Conservation (phyloP, 2,797 vertebrate genomes). For the Parambassis ranga region DNA sequence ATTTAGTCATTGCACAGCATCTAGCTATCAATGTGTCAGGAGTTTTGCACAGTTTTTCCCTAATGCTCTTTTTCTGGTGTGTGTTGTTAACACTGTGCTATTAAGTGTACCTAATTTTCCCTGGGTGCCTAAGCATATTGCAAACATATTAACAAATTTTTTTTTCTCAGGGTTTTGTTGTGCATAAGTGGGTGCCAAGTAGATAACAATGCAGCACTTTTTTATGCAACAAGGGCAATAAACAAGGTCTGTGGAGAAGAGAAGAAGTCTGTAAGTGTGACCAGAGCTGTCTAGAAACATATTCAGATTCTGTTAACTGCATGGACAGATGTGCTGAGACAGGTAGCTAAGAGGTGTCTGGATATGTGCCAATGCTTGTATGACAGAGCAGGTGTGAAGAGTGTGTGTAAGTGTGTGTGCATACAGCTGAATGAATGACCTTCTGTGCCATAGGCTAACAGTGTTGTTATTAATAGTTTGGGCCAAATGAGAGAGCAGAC, state of each 20-base stretch:
- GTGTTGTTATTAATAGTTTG: slow-evolving; percentile 58
- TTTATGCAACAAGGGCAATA: slow-evolving; percentile 12
- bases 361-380: neutral
- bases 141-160: slow-evolving; percentile 2
- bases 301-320: neutral
- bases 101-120: slow-evolving; percentile 11
- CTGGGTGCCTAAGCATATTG: slow-evolving; percentile 2
- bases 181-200: slow-evolving; percentile 11
- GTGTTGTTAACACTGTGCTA: neutral
- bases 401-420: slow-evolving; percentile 3
- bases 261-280: neutral
- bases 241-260: neutral
- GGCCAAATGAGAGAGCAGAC: slow-evolving; percentile 37
- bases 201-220: slow-evolving; percentile 6
- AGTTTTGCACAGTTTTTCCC: neutral
- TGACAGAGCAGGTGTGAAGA: slow-evolving; percentile 1
- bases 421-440: slow-evolving; percentile 36
- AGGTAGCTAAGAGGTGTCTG: neutral
- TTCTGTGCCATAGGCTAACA: slow-evolving; percentile 43
- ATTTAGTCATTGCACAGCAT: slow-evolving; percentile 2
- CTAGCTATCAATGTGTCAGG: neutral
- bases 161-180: neutral
- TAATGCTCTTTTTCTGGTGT: neutral
- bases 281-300: neutral
- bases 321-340: slow-evolving; percentile 7